Percentiles rank a stretch among this genome's conserved stretches.
phyloP scores from a whole-genome alignment of 2,113 vertebrate genomes.

The Tinamus guttatus region DNA sequence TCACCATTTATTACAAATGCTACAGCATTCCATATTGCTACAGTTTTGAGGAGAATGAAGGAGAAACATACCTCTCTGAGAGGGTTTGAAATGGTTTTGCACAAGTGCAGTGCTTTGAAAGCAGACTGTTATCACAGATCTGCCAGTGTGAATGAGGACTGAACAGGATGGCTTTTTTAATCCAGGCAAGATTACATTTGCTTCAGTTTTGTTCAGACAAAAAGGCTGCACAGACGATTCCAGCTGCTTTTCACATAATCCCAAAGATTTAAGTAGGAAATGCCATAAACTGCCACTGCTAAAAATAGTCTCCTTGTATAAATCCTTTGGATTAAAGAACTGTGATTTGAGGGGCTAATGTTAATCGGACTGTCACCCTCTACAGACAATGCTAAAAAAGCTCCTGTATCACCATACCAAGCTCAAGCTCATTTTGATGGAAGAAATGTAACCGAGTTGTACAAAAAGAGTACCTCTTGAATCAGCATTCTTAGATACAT shows the following conservation, averaged over 20 bases:
- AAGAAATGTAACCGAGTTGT: neutral
- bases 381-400: conserved; percentile 26
- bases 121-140: fast-evolving
- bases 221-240: conserved; percentile 10
- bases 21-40: neutral
- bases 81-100: neutral
- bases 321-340: neutral
- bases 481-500: neutral
- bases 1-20: neutral
- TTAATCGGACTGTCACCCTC: neutral
- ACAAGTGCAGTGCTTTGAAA: neutral
- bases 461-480: neutral
- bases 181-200: neutral
- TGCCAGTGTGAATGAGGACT: neutral
- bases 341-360: neutral
- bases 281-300: neutral
- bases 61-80: neutral
- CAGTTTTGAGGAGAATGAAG: neutral
- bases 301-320: neutral
- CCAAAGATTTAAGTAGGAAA: conserved; percentile 11
- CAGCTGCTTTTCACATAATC: conserved; percentile 26
- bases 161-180: neutral
- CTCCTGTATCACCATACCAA: conserved; percentile 29
- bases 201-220: neutral
- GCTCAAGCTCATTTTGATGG: neutral